phyloP scores from a whole-genome alignment of 2,888 invertebrate species.

The Leptogaster cylindrica region DNA sequence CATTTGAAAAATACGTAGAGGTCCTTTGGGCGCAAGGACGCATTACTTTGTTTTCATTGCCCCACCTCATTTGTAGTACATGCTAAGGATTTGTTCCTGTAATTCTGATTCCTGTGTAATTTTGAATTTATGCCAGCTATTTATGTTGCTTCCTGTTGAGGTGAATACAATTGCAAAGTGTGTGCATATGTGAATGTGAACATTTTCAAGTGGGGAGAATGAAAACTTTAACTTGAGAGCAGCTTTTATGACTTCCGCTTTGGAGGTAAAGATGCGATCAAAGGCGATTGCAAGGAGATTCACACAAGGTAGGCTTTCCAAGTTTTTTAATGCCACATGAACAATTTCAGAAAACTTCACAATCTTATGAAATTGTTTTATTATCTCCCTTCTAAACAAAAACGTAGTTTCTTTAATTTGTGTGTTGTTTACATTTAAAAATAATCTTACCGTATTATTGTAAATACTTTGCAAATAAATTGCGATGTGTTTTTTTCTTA shows the following conservation, averaged over 20 bases:
- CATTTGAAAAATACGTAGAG: neutral
- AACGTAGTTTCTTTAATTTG: too few species aligned
- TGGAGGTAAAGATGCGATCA: constrained; percentile 61
- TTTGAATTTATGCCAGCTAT: too few species aligned
- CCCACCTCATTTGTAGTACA: neutral
- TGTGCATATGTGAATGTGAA: constrained; percentile 3
- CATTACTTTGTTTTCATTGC: constrained; percentile 11
- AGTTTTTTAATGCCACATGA: too few species aligned
- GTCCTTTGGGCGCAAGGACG: neutral
- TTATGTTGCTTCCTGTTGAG: neutral
- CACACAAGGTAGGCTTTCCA: constrained; percentile 58
- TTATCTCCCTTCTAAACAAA: too few species aligned
- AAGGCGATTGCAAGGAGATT: constrained; percentile 61
- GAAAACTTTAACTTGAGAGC: constrained; percentile 11
- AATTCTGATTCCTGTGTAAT: constrained; percentile 3
- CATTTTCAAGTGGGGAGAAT: neutral
- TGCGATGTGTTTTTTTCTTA: too few species aligned
- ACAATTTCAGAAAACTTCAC: too few species aligned
- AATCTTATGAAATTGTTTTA: too few species aligned
- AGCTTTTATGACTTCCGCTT: constrained; percentile 54
- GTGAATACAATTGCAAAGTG: constrained; percentile 3
- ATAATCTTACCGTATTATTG: too few species aligned
- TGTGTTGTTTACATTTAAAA: too few species aligned
- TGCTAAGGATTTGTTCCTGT: constrained; percentile 7
- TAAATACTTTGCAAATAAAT: too few species aligned